Base-by-base conservation (phyloP, 2,797 vertebrate species). In the Siniperca scherzeri region DNA sequence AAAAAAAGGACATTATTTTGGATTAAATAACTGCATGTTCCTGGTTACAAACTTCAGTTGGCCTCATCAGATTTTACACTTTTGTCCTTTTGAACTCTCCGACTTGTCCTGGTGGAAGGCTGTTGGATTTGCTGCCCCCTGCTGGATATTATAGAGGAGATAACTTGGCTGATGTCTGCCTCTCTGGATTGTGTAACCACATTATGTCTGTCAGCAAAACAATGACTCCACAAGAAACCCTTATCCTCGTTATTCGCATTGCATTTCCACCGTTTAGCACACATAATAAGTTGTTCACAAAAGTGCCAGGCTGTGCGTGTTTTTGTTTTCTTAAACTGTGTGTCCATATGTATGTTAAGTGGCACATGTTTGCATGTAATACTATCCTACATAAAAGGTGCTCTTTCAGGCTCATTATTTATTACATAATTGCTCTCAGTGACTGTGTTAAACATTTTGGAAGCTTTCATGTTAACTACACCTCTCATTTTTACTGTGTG, bases 51-150 rank as follows among this genome's bases (percentile, higher is more conserved):
- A 62, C 64, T 46, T 68, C 64, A 56, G 6, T 12, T 30, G 46
- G 40, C 64, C 71, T 72, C 56, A 1, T 66, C 75, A 52, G 40
- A 27, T 5, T 36, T 22, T 16, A 50, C 61, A 66, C 17, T 3
- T 69, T 78, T 86, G 74, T 80, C 84, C 66, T 80, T 70, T 67
- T 90, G 80, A 86, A 88, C 77, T 68, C 66, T 42, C 4, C 5
- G 42, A 60, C 60, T 57, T 16, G 3, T 66, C 33, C 61, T 1
- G 27, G 25, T n/a, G 33, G 21, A 16, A 0, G 44, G 0, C 0
- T 48, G 76, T 46, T 86, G 65, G 27, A 25, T 89, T 11, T 94
- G 90, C 85, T 89, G 90, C 94, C 94, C 91, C 83, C 88, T 89
- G 6, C 90, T 93, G 94, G 93, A 53, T 3, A 5, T 8, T 64